These are phyloP conservation scores for Scalopus aquaticus DNA, from an alignment of 2,113 vertebrate genomes.

Conservation along the genomic window DNA sequence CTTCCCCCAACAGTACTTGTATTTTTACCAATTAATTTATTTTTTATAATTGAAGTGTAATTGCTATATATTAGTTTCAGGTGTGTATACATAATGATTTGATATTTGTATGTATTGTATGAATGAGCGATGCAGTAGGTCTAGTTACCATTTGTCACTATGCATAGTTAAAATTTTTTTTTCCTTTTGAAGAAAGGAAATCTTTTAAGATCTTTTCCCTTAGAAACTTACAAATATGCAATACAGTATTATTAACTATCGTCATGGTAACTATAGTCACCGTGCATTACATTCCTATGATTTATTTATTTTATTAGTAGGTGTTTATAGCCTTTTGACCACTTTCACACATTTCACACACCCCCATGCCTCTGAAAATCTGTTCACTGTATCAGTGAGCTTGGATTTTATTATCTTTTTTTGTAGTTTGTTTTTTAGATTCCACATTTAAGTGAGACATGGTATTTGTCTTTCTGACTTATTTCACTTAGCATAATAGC, in stretches of 20 bases:
- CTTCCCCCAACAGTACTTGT: neutral
- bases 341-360: neutral
- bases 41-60: too few relatives aligned
- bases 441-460: neutral
- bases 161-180: too few relatives aligned
- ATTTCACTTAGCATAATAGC: neutral
- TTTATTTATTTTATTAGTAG: neutral
- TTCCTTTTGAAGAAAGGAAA: too few relatives aligned
- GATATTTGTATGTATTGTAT: too few relatives aligned
- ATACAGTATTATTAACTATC: too few relatives aligned
- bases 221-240: too few relatives aligned
- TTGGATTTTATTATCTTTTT: neutral
- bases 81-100: neutral
- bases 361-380: neutral
- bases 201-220: too few relatives aligned
- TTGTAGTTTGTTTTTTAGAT: neutral
- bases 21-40: neutral
- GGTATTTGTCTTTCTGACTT: neutral
- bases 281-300: neutral
- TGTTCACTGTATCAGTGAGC: neutral
- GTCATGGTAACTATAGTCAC: too few relatives aligned
- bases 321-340: neutral
- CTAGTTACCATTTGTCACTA: too few relatives aligned
- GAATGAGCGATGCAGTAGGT: too few relatives aligned
- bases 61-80: neutral